Base-by-base conservation (phyloP, 2,113 vertebrate genomes). In the Argyrosomus japonicus region DNA sequence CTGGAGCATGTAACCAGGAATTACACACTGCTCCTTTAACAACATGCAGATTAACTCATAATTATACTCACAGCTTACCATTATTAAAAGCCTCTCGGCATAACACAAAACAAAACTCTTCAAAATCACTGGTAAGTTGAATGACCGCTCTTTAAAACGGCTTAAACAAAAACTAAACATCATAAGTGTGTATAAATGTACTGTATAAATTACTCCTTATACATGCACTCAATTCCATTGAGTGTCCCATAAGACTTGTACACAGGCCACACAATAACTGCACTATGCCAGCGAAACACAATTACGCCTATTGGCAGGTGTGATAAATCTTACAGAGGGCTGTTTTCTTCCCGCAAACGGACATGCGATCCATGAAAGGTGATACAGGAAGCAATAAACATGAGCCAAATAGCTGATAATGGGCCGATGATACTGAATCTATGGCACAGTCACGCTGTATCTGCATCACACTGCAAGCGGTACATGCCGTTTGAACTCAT, bases 321-420 rank as follows among this genome's bases (percentile, higher is more conserved):
- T 83, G 87, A 91, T 89, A 79, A 86, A 91, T 90, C 77, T 75
- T 65, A 40, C 48, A 14, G 9, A 25, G 61, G 62, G 58, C 68
- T 78, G 69, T 68, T 87, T 79, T 78, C 84, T 92, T 92, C 91
- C 92, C 32, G 87, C 88, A 91, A 92, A 83, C 21, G 6, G 90
- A 92, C 89, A 92, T 62, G 75, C 2, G 90, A 92, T 88, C 85
- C 67, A 58, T 91, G 90, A 91, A 93, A 93, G 84, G 87, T 88
- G 89, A 93, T 93, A 88, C 91, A 90, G 88, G 90, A 94, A 92
- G 86, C 82, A 71, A 90, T 86, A 86, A 89, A 87, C 85, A 85
- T 54, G 87, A 89, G 90, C 69, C 84, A 61, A 75, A 65, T 25
- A 74, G 86, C 82, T 89, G 86, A 91, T 89, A 88, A 91, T 93